A percentile compares a stretch with the other conserved stretches of the same genome.
Conservation (phyloP, 2,888 invertebrate genomes). For the Boloria selene region DNA sequence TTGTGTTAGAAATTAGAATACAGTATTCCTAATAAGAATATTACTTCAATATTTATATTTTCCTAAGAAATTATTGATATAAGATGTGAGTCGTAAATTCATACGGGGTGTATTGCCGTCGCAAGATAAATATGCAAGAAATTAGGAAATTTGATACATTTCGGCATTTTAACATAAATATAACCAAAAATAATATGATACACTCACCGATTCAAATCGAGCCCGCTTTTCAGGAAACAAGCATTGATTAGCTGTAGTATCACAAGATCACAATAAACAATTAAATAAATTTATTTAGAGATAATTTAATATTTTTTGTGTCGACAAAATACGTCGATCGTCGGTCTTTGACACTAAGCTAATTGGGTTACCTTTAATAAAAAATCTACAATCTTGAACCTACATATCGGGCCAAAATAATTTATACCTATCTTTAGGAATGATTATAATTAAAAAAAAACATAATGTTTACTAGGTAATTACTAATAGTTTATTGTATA, state of each 20-base stretch:
- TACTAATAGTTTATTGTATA: no score
- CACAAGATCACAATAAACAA: slow-evolving; percentile 24
- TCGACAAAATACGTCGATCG: slow-evolving; percentile 35
- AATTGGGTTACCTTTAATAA: neutral
- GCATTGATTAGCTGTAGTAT: slow-evolving; percentile 18
- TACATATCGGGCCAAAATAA: no score
- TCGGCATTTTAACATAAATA: slow-evolving; percentile 27
- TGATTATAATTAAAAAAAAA: no score
- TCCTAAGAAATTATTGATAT: neutral
- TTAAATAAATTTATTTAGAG: slow-evolving; percentile 28
- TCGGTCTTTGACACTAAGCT: slow-evolving; percentile 31
- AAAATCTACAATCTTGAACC: no score
- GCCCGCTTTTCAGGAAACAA: neutral
- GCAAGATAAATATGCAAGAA: slow-evolving; percentile 32
- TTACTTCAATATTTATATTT: neutral
- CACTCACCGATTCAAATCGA: slow-evolving; percentile 28
- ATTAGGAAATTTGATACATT: slow-evolving; percentile 36
- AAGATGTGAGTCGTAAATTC: neutral
- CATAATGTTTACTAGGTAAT: no score
- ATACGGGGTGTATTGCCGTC: slow-evolving; percentile 23
- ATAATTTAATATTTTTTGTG: slow-evolving; percentile 35
- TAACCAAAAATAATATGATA: slow-evolving; percentile 21
- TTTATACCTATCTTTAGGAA: no score
- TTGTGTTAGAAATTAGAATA: neutral
- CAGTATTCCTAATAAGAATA: slow-evolving; percentile 1